phyloP scores from a whole-genome alignment of 2,888 invertebrate genomes.

The Sturmia bella region DNA sequence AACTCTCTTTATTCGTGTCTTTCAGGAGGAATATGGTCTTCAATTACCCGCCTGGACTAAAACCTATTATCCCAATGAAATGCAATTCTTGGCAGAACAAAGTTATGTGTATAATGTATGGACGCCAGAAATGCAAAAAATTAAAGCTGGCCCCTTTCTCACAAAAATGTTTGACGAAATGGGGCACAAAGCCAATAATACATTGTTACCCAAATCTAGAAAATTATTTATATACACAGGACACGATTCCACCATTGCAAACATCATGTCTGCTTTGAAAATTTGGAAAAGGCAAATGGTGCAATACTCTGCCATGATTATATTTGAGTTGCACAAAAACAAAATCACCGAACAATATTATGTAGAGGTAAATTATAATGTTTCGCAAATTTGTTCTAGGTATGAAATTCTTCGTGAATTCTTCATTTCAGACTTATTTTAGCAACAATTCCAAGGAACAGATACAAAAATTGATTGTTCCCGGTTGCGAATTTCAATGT shows the following conservation, averaged over 20 bases:
- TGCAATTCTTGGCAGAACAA: slow-evolving; percentile 83
- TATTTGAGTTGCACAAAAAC: slow-evolving; percentile 86
- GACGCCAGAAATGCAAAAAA: slow-evolving; percentile 84
- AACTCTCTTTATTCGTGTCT: background rate
- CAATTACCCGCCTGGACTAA: slow-evolving; percentile 85
- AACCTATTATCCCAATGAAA: slow-evolving; percentile 84
- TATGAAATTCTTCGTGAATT: background rate
- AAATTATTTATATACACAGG: slow-evolving; percentile 87
- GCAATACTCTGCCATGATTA: slow-evolving; percentile 85
- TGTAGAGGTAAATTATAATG: slow-evolving; percentile 75
- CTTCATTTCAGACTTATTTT: slow-evolving; percentile 76
- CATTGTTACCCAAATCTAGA: slow-evolving; percentile 81
- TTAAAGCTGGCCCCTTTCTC: slow-evolving; percentile 86
- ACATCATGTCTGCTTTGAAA: slow-evolving; percentile 85
- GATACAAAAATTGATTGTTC: slow-evolving; percentile 84
- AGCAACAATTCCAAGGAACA: slow-evolving; percentile 83
- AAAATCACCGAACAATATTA: slow-evolving; percentile 82
- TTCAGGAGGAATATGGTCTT: slow-evolving; percentile 83
- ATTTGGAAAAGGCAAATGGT: slow-evolving; percentile 87
- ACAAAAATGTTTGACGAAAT: slow-evolving; percentile 85
- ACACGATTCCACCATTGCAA: slow-evolving; percentile 88
- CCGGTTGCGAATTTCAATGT: slow-evolving; percentile 85
- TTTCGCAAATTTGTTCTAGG: background rate
- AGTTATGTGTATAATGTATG: slow-evolving; percentile 85
- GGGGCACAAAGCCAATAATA: slow-evolving; percentile 82